phyloP scores from a whole-genome alignment of 1,140 invertebrate species.

The Pogonognathellus flavescens region DNA sequence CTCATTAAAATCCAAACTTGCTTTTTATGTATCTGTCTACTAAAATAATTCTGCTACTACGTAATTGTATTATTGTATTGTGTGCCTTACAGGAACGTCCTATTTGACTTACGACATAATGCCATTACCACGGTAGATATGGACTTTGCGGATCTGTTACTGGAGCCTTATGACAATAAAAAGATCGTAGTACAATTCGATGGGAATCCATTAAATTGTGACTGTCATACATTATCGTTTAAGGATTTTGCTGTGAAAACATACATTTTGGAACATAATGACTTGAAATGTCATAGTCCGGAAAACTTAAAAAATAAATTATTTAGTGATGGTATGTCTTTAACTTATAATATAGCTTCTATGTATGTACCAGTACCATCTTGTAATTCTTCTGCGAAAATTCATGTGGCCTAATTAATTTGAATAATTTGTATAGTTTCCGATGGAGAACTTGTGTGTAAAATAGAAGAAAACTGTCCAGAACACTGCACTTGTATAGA shows the following conservation, averaged over 20 bases:
- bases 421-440: constrained; percentile 20
- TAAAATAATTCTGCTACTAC: too few species aligned
- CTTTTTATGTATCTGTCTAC: too few species aligned
- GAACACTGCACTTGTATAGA: constrained; percentile 57
- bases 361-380: too few species aligned
- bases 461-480: constrained; percentile 59
- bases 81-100: constrained; percentile 17
- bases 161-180: constrained; percentile 56
- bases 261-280: constrained; percentile 49
- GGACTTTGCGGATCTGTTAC: constrained; percentile 59
- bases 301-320: constrained; percentile 45
- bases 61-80: constrained; percentile 13
- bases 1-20: too few species aligned
- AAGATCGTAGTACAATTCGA: constrained; percentile 52
- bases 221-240: constrained; percentile 60
- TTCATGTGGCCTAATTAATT: too few species aligned
- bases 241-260: constrained; percentile 56
- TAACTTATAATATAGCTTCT: too few species aligned
- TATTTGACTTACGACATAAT: constrained; percentile 60
- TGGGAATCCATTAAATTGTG: constrained; percentile 64
- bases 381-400: too few species aligned
- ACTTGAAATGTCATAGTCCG: constrained; percentile 59
- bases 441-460: constrained; percentile 54
- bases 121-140: constrained; percentile 57
- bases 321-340: constrained; percentile 55